Conservation (phyloP, 2,888 invertebrate species). For the Sphaeridia pumilis region DNA sequence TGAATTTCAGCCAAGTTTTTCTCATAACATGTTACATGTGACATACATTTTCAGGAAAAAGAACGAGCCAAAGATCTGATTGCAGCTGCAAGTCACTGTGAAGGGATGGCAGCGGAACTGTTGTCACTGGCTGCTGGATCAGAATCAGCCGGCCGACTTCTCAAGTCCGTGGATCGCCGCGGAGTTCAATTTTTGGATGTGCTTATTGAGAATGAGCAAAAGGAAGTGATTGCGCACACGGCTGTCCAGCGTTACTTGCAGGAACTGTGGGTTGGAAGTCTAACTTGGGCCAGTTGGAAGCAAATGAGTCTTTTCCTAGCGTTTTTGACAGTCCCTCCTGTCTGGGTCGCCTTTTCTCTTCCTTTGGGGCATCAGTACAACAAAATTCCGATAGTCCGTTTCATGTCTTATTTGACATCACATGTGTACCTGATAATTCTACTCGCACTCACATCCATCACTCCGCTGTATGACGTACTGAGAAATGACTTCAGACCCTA, state of each 20-base stretch:
- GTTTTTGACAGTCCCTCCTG: constrained; percentile 86
- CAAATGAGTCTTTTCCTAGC: constrained; percentile 84
- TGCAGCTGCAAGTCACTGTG: constrained; percentile 90
- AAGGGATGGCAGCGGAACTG: constrained; percentile 93
- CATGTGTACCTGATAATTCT: constrained; percentile 95
- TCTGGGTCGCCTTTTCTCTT: constrained; percentile 91
- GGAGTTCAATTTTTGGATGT: constrained; percentile 93
- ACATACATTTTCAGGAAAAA: constrained; percentile 57
- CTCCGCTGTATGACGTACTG: constrained; percentile 66
- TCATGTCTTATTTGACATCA: constrained; percentile 97
- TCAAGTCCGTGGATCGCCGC: constrained; percentile 87
- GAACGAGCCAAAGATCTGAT: constrained; percentile 94
- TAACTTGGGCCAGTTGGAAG: constrained; percentile 93
- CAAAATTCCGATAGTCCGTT: constrained; percentile 98
- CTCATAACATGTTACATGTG: not conserved
- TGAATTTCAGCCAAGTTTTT: not conserved
- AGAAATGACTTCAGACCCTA: constrained; percentile 64
- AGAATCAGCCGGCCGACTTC: constrained; percentile 84
- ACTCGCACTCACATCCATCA: constrained; percentile 76
- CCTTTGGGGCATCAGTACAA: constrained; percentile 90
- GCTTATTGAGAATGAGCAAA: constrained; percentile 96
- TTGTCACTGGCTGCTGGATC: constrained; percentile 85
- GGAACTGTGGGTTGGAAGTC: constrained; percentile 95
- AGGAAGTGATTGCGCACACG: constrained; percentile 83
- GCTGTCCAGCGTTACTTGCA: constrained; percentile 91